Percentiles rank a stretch among this genome's conserved stretches.
These are phyloP conservation scores for Rhinolophus sinicus DNA, from an alignment of 2,113 vertebrate species.

Conservation along the genomic window DNA sequence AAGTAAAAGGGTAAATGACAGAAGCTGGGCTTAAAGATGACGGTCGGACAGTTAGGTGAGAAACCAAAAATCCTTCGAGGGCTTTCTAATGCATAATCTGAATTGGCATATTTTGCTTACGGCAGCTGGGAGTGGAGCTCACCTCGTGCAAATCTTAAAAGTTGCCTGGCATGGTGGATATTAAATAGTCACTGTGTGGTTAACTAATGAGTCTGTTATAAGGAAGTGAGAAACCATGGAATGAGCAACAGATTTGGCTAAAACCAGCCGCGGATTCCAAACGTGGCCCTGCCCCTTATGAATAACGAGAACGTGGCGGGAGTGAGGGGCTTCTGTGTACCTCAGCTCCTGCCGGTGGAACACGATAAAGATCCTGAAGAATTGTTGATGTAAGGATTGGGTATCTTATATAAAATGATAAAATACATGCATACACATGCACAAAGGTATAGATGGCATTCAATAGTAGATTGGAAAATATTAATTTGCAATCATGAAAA, in stretches of 20 bases:
- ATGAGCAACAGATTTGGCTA: background rate
- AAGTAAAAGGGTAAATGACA: background rate
- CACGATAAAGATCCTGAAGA: background rate
- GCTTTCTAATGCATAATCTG: background rate
- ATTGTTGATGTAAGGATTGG: background rate
- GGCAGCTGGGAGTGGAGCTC: background rate
- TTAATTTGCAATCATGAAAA: background rate
- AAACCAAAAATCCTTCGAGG: background rate
- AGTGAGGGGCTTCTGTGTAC: background rate
- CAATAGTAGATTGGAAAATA: background rate
- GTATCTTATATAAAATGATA: background rate
- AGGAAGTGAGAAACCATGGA: background rate
- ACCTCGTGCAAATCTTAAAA: background rate
- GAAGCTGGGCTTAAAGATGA: background rate
- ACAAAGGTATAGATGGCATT: background rate
- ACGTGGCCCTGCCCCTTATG: background rate
- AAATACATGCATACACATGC: background rate
- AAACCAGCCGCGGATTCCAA: background rate
- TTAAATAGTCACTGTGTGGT: background rate
- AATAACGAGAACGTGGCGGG: background rate
- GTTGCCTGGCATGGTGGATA: background rate
- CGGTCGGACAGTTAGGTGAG: background rate
- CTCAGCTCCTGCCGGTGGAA: background rate
- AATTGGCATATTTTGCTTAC: background rate
- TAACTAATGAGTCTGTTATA: background rate